These are phyloP conservation scores for Mus spretus DNA, from an alignment of 2,797 vertebrate species.

Conservation along the genomic window DNA sequence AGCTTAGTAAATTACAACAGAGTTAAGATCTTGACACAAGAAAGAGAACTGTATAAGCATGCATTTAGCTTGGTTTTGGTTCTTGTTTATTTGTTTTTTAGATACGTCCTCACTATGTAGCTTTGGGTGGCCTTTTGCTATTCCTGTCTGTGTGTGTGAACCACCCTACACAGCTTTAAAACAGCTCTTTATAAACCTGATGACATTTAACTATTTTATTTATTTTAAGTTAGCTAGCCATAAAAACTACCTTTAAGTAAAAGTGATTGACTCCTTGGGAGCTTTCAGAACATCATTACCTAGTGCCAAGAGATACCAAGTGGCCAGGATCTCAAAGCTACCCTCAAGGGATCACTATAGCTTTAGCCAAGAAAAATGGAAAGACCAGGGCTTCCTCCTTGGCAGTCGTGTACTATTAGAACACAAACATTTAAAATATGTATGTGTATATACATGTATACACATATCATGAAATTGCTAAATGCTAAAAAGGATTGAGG, in stretches of 20 bases:
- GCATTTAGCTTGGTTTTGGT: not conserved
- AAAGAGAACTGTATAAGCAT: not conserved
- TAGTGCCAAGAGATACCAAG: not conserved
- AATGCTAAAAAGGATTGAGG: not conserved
- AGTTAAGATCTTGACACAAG: not conserved
- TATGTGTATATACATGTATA: not conserved
- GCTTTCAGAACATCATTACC: not conserved
- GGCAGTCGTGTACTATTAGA: not conserved
- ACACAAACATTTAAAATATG: not conserved
- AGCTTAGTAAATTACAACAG: conserved; percentile 52
- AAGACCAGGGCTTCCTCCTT: not conserved
- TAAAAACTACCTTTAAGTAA: conserved; percentile 25
- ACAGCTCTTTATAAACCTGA: not conserved
- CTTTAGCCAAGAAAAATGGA: not conserved
- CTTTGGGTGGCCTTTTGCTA: not conserved
- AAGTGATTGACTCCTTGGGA: conserved; percentile 5
- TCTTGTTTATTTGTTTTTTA: not conserved
- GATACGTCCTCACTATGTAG: not conserved
- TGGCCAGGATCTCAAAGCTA: not conserved
- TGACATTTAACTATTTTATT: not conserved
- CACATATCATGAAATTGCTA: not conserved
- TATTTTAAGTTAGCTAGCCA: not conserved
- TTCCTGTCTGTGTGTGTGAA: not conserved
- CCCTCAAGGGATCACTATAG: not conserved
- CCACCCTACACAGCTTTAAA: not conserved